A percentile compares a stretch with the other conserved stretches of the same genome.
phyloP scores from a whole-genome alignment of 2,888 invertebrate species.

The Chloromyia formosa region DNA sequence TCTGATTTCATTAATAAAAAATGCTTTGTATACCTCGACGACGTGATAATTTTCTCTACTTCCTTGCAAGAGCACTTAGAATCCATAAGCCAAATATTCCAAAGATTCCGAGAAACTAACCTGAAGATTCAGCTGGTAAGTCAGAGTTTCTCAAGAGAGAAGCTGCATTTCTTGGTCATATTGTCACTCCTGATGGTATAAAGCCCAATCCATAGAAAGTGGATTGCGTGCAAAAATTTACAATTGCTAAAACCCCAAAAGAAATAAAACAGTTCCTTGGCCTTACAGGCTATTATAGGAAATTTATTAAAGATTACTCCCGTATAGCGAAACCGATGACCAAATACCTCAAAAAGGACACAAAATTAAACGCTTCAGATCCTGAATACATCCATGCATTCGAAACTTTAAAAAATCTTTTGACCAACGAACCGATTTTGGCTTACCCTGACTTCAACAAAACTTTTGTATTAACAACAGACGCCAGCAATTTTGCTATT shows the following conservation, averaged over 20 bases:
- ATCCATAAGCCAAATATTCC: constrained; percentile 50
- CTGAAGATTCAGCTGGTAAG: constrained; percentile 53
- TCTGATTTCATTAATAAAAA: constrained; percentile 52
- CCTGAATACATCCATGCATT: constrained; percentile 16
- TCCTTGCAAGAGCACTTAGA: constrained; percentile 54
- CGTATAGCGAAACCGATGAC: constrained; percentile 25
- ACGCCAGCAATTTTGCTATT: constrained; percentile 53
- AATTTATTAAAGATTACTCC: constrained; percentile 42
- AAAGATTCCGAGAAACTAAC: constrained; percentile 50
- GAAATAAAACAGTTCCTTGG: constrained; percentile 53
- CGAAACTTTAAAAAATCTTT: constrained; percentile 31
- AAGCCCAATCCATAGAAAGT: constrained; percentile 55
- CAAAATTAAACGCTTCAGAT: constrained; percentile 27
- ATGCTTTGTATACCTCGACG: constrained; percentile 53
- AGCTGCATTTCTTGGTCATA: constrained; percentile 52
- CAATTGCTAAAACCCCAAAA: constrained; percentile 51
- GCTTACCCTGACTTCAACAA: constrained; percentile 57
- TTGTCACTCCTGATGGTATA: constrained; percentile 54
- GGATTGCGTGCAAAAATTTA: constrained; percentile 51
- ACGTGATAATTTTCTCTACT: constrained; percentile 53
- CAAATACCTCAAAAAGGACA: constrained; percentile 40
- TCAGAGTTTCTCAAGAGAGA: constrained; percentile 51
- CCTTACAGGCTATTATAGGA: constrained; percentile 51
- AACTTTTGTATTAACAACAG: constrained; percentile 54
- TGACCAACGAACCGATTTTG: constrained; percentile 54